phyloP scores from a whole-genome alignment of 1,140 invertebrate species.

The Nomia melanderi region DNA sequence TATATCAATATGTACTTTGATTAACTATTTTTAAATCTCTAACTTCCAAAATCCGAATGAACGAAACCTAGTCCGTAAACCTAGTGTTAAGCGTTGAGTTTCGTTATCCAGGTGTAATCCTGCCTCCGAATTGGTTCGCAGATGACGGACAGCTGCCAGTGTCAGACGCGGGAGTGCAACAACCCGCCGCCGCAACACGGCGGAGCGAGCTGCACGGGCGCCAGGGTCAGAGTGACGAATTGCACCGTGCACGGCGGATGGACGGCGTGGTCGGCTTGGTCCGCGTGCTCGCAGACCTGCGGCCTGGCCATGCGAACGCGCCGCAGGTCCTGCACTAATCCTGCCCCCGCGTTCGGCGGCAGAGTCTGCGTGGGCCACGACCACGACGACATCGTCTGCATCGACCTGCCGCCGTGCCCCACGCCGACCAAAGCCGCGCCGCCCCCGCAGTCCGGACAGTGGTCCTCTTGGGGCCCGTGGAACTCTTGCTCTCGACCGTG shows the following conservation, averaged over 20 bases:
- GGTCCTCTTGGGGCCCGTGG: constrained; percentile 89
- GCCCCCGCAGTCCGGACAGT: constrained; percentile 86
- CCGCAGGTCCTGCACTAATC: constrained; percentile 89
- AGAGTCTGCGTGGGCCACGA: constrained; percentile 92
- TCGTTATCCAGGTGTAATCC: no score
- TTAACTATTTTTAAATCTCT: no score
- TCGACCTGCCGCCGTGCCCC: constrained; percentile 90
- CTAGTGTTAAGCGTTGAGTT: no score
- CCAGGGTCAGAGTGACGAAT: constrained; percentile 85
- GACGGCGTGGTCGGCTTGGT: constrained; percentile 94
- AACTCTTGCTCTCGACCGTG: constrained; percentile 83
- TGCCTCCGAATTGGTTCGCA: constrained; percentile 6
- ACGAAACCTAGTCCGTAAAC: no score
- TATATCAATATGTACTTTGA: no score
- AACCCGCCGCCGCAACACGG: constrained; percentile 91
- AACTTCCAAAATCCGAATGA: no score
- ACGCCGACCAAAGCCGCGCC: constrained; percentile 81
- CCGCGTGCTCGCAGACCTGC: constrained; percentile 89
- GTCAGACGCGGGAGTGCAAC: constrained; percentile 89
- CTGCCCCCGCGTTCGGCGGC: constrained; percentile 90
- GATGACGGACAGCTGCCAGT: constrained; percentile 86
- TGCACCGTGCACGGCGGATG: constrained; percentile 93
- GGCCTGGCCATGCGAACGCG: constrained; percentile 91
- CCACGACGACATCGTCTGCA: constrained; percentile 88
- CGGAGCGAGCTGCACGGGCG: constrained; percentile 85